A percentile compares a stretch with the other conserved stretches of the same genome.
Evolutionary conservation across 2,113 vertebrate species (phyloP).

Genomic region (Phalacrocorax pelagicus): DNA sequence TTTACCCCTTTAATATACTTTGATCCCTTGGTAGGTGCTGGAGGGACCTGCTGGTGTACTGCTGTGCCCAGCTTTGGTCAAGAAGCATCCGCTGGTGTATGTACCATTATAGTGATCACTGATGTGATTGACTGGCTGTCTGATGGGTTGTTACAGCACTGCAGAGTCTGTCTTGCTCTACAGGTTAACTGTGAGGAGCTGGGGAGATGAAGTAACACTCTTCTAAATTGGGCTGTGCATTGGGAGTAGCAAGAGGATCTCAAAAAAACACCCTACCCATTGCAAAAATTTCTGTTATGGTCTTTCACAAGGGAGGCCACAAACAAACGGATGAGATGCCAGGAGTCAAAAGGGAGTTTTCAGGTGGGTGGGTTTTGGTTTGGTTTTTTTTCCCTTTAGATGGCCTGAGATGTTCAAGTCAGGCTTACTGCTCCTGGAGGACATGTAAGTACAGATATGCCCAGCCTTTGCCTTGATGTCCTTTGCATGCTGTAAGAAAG

Average conservation of each 20-base stretch:
- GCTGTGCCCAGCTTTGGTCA: background rate
- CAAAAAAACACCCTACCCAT: background rate
- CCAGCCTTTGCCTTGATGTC: background rate
- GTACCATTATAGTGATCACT: background rate
- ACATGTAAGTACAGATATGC: background rate
- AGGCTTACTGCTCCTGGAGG: background rate
- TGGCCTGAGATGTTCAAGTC: background rate
- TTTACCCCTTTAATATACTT: background rate
- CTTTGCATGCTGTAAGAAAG: background rate
- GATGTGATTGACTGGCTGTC: conserved; percentile 33
- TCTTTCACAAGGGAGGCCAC: background rate
- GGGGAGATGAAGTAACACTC: conserved; percentile 18
- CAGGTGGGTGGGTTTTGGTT: background rate
- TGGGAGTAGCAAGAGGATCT: background rate
- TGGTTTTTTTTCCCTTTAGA: background rate
- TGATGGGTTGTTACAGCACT: conserved; percentile 27
- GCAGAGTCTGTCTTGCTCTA: conserved; percentile 23
- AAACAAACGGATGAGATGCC: background rate
- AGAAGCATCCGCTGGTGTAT: background rate
- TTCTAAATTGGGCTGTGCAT: conserved; percentile 45
- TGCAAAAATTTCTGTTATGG: background rate
- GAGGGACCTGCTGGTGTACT: background rate
- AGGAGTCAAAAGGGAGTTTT: background rate
- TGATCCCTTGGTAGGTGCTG: background rate
- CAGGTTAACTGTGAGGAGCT: conserved; percentile 40